Percentiles rank a stretch among this genome's conserved stretches.
phyloP scores from a whole-genome alignment of 2,113 vertebrate species.

The Tricholaema leucomelas region DNA sequence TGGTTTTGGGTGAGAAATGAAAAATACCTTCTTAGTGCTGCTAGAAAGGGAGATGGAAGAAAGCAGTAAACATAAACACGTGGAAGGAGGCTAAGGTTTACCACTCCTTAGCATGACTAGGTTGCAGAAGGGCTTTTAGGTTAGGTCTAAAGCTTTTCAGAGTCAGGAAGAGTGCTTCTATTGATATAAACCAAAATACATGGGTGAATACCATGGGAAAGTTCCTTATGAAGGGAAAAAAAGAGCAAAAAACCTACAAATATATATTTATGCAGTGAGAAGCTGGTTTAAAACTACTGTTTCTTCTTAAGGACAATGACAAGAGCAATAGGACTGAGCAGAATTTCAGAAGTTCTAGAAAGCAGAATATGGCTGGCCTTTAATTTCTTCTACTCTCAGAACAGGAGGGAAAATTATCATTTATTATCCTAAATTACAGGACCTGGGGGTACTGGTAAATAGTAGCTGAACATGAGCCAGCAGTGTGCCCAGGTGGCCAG shows the following conservation, averaged over 20 bases:
- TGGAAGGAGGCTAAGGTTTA: slow-evolving; percentile 2
- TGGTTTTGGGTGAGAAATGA: not conserved
- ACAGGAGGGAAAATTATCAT: not conserved
- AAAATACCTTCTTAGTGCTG: not conserved
- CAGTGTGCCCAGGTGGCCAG: too few relatives aligned
- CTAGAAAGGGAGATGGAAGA: not conserved
- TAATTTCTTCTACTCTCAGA: not conserved
- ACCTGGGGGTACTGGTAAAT: too few relatives aligned
- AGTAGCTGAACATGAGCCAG: too few relatives aligned
- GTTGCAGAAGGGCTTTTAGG: slow-evolving; percentile 25
- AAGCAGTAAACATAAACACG: not conserved
- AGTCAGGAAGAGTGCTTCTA: slow-evolving; percentile 5
- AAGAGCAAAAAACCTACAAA: not conserved
- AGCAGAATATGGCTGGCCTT: not conserved
- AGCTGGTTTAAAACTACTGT: not conserved
- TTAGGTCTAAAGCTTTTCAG: slow-evolving; percentile 31
- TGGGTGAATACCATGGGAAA: slow-evolving; percentile 14
- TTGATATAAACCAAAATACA: not conserved
- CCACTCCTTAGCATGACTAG: not conserved
- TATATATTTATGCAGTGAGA: not conserved
- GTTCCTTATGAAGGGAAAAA: not conserved
- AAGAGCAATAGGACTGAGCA: not conserved
- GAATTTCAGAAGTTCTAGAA: not conserved
- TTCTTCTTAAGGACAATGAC: not conserved
- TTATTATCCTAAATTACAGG: not conserved